Conservation (phyloP, 2,113 vertebrate species). For the Syrmaticus mikado region DNA sequence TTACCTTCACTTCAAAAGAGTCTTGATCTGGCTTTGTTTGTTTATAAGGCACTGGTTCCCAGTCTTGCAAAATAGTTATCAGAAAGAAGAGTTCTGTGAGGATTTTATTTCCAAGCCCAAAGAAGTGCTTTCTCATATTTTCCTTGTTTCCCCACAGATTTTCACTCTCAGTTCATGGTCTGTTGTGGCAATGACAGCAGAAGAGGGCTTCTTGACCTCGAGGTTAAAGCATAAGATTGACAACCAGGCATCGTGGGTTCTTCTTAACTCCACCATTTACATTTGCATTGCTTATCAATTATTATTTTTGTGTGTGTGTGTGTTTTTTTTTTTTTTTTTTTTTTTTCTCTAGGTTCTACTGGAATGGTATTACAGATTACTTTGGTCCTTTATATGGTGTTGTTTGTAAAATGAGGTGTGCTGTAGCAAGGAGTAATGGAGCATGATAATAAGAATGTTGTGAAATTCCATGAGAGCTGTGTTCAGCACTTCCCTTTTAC, state of each 20-base stretch:
- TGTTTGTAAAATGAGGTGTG: constrained; percentile 61
- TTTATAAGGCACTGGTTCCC: not conserved
- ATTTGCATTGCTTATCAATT: constrained; percentile 53
- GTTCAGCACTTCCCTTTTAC: constrained; percentile 38
- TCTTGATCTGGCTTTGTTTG: not conserved
- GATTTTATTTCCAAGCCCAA: not conserved
- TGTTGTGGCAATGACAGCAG: constrained; percentile 72
- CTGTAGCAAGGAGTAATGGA: not conserved
- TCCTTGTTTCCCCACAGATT: constrained; percentile 75
- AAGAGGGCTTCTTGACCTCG: constrained; percentile 70
- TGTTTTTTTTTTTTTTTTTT: not conserved
- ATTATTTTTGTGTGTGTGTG: not conserved
- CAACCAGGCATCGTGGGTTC: constrained; percentile 69
- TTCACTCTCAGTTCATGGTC: constrained; percentile 72
- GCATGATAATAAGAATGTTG: constrained; percentile 23
- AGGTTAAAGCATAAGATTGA: constrained; percentile 70
- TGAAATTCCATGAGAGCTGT: constrained; percentile 30
- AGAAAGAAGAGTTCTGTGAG: constrained; percentile 31
- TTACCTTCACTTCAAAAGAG: not conserved
- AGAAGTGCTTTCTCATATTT: constrained; percentile 63
- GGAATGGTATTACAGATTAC: not conserved
- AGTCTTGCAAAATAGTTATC: not conserved
- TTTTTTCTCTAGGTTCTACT: constrained; percentile 32
- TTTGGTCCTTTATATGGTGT: constrained; percentile 33
- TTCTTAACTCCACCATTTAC: constrained; percentile 60